phyloP scores from a whole-genome alignment of 2,888 invertebrate genomes.

The Scrobipalpa costella region DNA sequence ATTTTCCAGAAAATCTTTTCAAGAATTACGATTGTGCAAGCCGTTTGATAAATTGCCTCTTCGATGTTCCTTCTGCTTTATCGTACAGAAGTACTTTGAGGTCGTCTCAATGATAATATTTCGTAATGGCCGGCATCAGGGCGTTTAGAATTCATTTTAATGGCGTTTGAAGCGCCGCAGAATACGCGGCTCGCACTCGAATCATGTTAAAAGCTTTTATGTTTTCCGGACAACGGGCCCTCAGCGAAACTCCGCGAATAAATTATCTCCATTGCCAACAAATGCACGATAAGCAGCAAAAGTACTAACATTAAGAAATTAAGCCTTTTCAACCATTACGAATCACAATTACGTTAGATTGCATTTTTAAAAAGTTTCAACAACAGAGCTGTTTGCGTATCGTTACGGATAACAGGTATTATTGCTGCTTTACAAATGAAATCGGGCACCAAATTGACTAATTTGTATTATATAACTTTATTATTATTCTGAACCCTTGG shows the following conservation, averaged over 20 bases:
- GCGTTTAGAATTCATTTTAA: conserved; percentile 54
- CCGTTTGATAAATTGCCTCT: conserved; percentile 4
- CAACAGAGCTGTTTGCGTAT: background rate
- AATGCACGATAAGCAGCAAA: conserved; percentile 29
- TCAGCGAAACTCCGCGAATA: conserved; percentile 45
- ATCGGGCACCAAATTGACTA: conserved; percentile 3
- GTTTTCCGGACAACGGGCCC: conserved; percentile 58
- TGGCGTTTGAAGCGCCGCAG: conserved; percentile 54
- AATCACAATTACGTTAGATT: conserved; percentile 1
- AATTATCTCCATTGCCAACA: conserved; percentile 36
- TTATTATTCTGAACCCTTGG: conserved; percentile 24
- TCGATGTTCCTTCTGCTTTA: conserved; percentile 11
- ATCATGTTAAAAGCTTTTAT: conserved; percentile 66
- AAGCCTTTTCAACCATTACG: background rate
- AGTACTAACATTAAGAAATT: conserved; percentile 17
- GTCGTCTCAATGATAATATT: conserved; percentile 33
- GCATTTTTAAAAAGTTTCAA: background rate
- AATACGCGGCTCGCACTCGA: conserved; percentile 49
- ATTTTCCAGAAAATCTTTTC: conserved; percentile 9
- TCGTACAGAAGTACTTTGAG: conserved; percentile 25
- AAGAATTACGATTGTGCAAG: conserved; percentile 5
- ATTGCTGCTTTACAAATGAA: conserved; percentile 4
- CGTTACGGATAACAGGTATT: background rate
- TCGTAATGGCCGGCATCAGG: conserved; percentile 40
- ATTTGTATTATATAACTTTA: conserved; percentile 20